A percentile compares a stretch with the other conserved stretches of the same genome.
phyloP scores from a whole-genome alignment of 2,797 vertebrate species.

The Scyliorhinus canicula region DNA sequence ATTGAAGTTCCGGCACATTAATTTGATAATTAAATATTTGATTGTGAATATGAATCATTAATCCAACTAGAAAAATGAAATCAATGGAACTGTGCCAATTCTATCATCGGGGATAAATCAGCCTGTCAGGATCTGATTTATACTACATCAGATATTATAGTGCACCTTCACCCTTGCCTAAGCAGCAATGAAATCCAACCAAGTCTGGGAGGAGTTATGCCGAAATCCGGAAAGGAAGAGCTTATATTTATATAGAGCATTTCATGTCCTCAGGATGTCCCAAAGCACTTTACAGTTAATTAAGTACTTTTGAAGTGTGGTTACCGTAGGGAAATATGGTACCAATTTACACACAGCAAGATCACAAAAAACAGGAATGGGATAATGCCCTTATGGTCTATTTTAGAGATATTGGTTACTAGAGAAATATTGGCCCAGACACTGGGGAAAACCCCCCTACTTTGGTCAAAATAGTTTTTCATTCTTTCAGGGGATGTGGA shows the following conservation, averaged over 20 bases:
- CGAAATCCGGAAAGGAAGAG: too few species aligned
- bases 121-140: neutral
- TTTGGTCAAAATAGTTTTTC: neutral
- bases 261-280: neutral
- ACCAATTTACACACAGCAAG: neutral
- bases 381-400: neutral
- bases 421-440: too few species aligned
- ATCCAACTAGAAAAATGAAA: neutral
- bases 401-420: neutral
- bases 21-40: neutral
- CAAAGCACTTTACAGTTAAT: neutral
- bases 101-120: neutral
- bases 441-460: neutral
- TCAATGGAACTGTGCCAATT: neutral
- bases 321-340: neutral
- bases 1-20: neutral
- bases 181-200: neutral
- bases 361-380: neutral
- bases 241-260: neutral
- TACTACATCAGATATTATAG: neutral
- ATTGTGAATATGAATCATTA: neutral
- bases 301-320: neutral
- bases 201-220: too few species aligned
- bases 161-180: neutral
- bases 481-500: neutral